Base-by-base conservation (phyloP, 2,113 vertebrate genomes). In the Oryzias javanicus region DNA sequence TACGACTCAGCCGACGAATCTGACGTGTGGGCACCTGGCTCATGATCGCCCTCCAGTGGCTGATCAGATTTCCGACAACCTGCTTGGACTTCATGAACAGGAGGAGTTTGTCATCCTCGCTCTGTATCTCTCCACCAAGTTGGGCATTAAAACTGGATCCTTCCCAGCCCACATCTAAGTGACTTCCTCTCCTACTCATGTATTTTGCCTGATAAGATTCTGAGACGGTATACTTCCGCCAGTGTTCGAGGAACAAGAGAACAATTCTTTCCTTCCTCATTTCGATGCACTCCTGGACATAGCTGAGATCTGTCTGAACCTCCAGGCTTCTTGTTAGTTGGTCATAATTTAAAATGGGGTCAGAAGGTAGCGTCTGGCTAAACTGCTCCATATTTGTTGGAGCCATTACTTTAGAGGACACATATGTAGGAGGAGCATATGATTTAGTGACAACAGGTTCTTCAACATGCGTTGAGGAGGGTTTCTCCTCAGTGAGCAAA, bases 241-340 rank as follows among this genome's bases (percentile, higher is more conserved):
- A 99, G 80, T 98, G 95, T 74, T 98, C 93, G 55, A 99, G 85
- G 68, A 98, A 98, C 41, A 98, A 90, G 82, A 92, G 94, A 41
- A 96, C 90, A 4, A 95, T 93, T 41, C 94, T 92, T 57, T 98
- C 97, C 86, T 96, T 97, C 70, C 91, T 92, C 76, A 91, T 93
- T 83, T 96, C 91, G 0, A 93, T 86, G 53, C 82, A 91, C 65
- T 96, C 94, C 40, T 91, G 91, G 1, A 92, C 90, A 4, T 92
- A 87, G 19, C 92, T 92, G 0, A 93, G 71, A 76, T 94, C 93
- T 0, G 91, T 90, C 51, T 90, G 90, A 0, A 83, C 92, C 6
- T 91, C 88, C 6, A 91, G 88, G 74, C 85, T 90, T 68, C 79
- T 78, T 8, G 88, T 92, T 49, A 79, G 79, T 50, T 89, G 91